A percentile compares a stretch with the other conserved stretches of the same genome.
phyloP scores from a whole-genome alignment of 2,888 invertebrate genomes.

The Polymixis flavicincta region DNA sequence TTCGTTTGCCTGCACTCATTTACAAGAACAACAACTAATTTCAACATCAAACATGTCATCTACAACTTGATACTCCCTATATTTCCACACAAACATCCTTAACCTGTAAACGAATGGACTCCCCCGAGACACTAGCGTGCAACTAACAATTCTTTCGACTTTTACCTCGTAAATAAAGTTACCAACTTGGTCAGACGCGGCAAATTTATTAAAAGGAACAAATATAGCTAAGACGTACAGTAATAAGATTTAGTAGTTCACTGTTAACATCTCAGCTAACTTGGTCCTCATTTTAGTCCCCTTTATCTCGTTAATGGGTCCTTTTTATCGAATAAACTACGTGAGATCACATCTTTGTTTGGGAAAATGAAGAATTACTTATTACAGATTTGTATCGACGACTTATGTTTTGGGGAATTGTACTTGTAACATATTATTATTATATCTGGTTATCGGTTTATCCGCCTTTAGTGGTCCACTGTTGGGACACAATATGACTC shows the following conservation, averaged over 20 bases:
- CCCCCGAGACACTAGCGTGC: conserved; percentile 48
- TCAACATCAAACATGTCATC: conserved; percentile 4
- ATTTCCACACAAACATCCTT: conserved; percentile 22
- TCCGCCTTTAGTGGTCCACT: background rate
- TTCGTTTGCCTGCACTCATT: no score
- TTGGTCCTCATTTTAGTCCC: conserved; percentile 57
- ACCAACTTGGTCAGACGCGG: conserved; percentile 55
- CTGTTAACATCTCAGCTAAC: conserved; percentile 53
- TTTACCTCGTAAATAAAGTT: conserved; percentile 63
- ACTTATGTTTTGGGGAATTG: background rate
- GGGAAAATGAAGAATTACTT: background rate
- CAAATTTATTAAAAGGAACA: conserved; percentile 65
- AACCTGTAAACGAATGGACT: conserved; percentile 49
- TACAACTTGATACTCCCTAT: background rate
- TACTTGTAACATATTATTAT: background rate
- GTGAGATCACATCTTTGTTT: conserved; percentile 36
- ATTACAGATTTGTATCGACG: background rate
- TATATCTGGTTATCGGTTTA: background rate
- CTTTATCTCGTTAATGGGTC: conserved; percentile 38
- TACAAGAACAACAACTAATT: conserved; percentile 14
- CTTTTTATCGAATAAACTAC: conserved; percentile 41
- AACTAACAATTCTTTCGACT: conserved; percentile 64
- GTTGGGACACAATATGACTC: background rate
- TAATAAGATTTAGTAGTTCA: conserved; percentile 65
- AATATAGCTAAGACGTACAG: conserved; percentile 54